Percentiles rank a stretch among this genome's conserved stretches.
phyloP scores from a whole-genome alignment of 2,888 invertebrate species.

The Trichopria drosophilae region DNA sequence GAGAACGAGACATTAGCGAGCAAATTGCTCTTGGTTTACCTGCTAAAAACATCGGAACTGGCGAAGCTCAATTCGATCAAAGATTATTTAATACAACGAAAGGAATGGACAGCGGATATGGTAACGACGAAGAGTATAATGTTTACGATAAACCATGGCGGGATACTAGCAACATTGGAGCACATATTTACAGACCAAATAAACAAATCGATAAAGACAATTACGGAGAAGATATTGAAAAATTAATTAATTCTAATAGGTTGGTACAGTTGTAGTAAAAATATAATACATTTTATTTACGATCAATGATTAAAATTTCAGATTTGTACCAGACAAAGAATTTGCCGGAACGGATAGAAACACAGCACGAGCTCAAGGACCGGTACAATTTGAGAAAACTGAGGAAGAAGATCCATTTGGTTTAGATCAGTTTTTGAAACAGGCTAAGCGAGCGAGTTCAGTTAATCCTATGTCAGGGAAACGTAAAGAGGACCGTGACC shows the following conservation, averaged over 20 bases:
- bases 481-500: slow-evolving; percentile 62
- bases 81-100: slow-evolving; percentile 91
- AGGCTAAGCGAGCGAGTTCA: slow-evolving; percentile 86
- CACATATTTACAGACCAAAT: slow-evolving; percentile 87
- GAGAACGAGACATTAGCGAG: slow-evolving; percentile 97
- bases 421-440: slow-evolving; percentile 95
- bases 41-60: slow-evolving; percentile 69
- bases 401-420: slow-evolving; percentile 92
- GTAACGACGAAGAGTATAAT: slow-evolving; percentile 95
- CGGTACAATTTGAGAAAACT: slow-evolving; percentile 92
- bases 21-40: slow-evolving; percentile 97
- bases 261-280: slow-evolving; percentile 41
- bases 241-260: slow-evolving; percentile 84
- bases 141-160: slow-evolving; percentile 99
- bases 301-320: slow-evolving; percentile 54
- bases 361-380: slow-evolving; percentile 79
- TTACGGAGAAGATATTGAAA: slow-evolving; percentile 88
- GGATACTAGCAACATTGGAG: slow-evolving; percentile 80
- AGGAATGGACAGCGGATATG: slow-evolving; percentile 93
- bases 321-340: slow-evolving; percentile 97
- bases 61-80: slow-evolving; percentile 91
- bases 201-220: slow-evolving; percentile 87
- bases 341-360: slow-evolving; percentile 87
- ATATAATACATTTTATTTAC: slow-evolving; percentile 2
- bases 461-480: slow-evolving; percentile 60